A percentile compares a stretch with the other conserved stretches of the same genome.
Conservation (phyloP, 2,888 invertebrate species). For the Agrilus mali region DNA sequence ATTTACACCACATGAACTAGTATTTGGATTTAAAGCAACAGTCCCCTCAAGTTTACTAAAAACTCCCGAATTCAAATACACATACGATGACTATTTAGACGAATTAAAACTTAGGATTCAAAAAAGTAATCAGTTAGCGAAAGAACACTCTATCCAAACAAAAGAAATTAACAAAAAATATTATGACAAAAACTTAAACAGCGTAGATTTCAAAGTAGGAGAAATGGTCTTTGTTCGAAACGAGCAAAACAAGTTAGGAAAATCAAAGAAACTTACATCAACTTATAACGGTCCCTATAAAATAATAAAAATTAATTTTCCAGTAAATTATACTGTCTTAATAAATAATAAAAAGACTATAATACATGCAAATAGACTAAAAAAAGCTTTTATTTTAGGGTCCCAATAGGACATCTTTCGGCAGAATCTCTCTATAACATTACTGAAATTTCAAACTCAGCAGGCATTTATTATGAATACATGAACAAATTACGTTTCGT, state of each 20-base stretch:
- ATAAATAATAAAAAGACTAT: no score
- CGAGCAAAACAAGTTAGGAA: slow-evolving; percentile 4
- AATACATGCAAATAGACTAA: no score
- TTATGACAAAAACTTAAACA: no score
- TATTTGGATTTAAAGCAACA: slow-evolving; percentile 14
- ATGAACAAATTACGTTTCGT: no score
- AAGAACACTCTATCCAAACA: slow-evolving; percentile 11
- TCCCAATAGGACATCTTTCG: no score
- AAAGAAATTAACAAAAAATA: slow-evolving; percentile 15
- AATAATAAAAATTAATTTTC: no score
- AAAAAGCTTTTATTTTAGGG: no score
- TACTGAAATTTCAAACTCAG: no score
- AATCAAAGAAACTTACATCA: slow-evolving; percentile 7
- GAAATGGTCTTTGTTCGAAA: slow-evolving; percentile 11
- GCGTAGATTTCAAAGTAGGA: slow-evolving; percentile 8
- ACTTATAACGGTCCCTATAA: no score
- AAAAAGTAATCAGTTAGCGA: slow-evolving; percentile 14
- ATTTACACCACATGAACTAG: slow-evolving; percentile 17
- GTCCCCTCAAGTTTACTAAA: slow-evolving; percentile 12
- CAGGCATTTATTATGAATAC: no score
- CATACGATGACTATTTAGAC: slow-evolving; percentile 16
- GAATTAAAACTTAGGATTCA: slow-evolving; percentile 14
- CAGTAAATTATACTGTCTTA: no score
- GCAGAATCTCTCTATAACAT: no score
- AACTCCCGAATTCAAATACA: slow-evolving; percentile 17